Percentiles rank a stretch among this genome's conserved stretches.
Evolutionary conservation across 1,140 invertebrate species (phyloP).

Genomic region (Araneus ventricosus): DNA sequence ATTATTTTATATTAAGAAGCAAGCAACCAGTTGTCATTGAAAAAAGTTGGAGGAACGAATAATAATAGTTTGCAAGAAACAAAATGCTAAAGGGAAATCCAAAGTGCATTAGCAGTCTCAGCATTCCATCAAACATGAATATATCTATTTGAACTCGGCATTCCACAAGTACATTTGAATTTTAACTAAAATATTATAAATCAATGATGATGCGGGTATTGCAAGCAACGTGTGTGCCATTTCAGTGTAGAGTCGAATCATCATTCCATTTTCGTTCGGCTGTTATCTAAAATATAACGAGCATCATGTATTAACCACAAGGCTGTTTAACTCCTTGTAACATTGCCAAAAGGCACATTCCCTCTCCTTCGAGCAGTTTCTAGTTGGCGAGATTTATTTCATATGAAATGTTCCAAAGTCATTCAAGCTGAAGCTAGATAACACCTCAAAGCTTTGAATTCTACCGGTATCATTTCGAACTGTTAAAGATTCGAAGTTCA

Average conservation of each 20-base stretch:
- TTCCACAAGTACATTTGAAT: not conserved
- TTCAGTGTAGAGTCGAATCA: not conserved
- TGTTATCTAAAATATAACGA: conserved; percentile 16
- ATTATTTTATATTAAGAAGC: too few relatives aligned
- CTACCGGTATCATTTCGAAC: not conserved
- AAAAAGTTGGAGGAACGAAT: too few relatives aligned
- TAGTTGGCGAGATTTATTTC: not conserved
- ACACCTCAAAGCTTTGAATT: not conserved
- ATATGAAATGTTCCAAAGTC: not conserved
- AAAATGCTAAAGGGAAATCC: too few relatives aligned
- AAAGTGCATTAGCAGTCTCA: too few relatives aligned
- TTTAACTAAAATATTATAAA: not conserved
- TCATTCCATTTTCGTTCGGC: conserved; percentile 1
- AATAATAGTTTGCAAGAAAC: too few relatives aligned
- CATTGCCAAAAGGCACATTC: too few relatives aligned
- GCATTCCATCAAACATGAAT: too few relatives aligned
- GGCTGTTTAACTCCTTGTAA: not conserved
- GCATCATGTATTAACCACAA: not conserved
- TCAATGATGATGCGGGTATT: not conserved
- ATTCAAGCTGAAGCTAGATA: not conserved
- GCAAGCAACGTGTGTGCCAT: not conserved
- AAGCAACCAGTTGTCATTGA: too few relatives aligned
- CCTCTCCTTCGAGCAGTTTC: not conserved
- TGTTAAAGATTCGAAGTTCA: not conserved
- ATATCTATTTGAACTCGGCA: too few relatives aligned